Evolutionary conservation across 2,113 vertebrate species (phyloP).

Genomic region (Gavia stellata): DNA sequence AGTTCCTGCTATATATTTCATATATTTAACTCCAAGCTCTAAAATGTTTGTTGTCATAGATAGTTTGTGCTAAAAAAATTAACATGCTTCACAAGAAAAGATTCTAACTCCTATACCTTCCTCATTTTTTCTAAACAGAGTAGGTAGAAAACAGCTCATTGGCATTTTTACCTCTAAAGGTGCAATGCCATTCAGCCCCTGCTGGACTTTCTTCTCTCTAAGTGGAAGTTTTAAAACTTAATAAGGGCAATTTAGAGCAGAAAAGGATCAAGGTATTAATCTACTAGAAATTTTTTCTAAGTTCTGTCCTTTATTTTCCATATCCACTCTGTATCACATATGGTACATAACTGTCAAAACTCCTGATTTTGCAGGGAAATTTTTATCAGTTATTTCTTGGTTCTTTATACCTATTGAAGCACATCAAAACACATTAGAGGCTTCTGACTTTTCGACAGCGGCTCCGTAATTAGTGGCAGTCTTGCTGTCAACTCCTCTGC

Average conservation of each 20-base stretch:
- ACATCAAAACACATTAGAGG: neutral
- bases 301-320: neutral
- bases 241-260: neutral
- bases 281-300: neutral
- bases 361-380: neutral
- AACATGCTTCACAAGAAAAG: neutral
- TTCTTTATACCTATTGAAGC: neutral
- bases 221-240: neutral
- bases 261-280: neutral
- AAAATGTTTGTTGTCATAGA: neutral
- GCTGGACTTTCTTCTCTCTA: neutral
- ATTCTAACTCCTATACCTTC: neutral
- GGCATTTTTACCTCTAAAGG: neutral
- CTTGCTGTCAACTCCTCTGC: neutral
- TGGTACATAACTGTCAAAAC: neutral
- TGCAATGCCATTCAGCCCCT: neutral
- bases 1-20: neutral
- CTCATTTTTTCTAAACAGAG: neutral
- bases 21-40: neutral
- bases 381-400: neutral
- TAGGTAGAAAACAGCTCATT: neutral
- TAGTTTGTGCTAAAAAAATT: neutral
- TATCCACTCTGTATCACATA: neutral
- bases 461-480: neutral
- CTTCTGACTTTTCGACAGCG: neutral